These are phyloP conservation scores for Ahaetulla prasina DNA, from an alignment of 2,113 vertebrate genomes.

Conservation along the genomic window DNA sequence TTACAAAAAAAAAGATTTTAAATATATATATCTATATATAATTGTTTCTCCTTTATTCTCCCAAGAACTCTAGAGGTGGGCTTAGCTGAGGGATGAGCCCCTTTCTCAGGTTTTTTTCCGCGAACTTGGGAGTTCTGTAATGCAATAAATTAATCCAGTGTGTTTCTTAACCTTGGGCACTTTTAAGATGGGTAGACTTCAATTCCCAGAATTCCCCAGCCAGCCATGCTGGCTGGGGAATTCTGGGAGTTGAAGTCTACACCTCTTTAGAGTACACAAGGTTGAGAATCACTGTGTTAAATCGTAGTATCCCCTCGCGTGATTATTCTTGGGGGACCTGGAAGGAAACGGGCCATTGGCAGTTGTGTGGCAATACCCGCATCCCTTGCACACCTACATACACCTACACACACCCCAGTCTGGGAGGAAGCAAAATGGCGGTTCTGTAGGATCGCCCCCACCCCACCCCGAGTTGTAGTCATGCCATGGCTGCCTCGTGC, in stretches of 20 bases:
- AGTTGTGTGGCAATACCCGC: not conserved
- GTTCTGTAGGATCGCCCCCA: not conserved
- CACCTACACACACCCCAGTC: not conserved
- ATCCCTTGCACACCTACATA: not conserved
- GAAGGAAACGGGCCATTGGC: not conserved
- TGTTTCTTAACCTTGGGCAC: not conserved
- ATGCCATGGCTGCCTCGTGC: not conserved
- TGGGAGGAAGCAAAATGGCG: not conserved
- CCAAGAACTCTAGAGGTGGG: not conserved
- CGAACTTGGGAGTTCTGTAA: not conserved
- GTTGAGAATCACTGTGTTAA: not conserved
- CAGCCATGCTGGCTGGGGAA: not conserved
- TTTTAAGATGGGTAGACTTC: not conserved
- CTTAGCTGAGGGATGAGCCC: not conserved
- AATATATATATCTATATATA: not conserved
- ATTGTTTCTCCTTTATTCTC: not conserved
- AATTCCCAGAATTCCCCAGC: not conserved
- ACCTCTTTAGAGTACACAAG: not conserved
- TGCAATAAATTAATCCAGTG: not conserved
- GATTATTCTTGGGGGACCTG: not conserved
- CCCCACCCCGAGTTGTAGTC: not conserved
- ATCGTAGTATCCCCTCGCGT: not conserved
- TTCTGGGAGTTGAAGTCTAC: not conserved
- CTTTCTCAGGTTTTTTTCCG: not conserved
- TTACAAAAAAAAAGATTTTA: not conserved